These are phyloP conservation scores for Sisyra terminalis DNA, from an alignment of 2,888 invertebrate species.

Conservation along the genomic window DNA sequence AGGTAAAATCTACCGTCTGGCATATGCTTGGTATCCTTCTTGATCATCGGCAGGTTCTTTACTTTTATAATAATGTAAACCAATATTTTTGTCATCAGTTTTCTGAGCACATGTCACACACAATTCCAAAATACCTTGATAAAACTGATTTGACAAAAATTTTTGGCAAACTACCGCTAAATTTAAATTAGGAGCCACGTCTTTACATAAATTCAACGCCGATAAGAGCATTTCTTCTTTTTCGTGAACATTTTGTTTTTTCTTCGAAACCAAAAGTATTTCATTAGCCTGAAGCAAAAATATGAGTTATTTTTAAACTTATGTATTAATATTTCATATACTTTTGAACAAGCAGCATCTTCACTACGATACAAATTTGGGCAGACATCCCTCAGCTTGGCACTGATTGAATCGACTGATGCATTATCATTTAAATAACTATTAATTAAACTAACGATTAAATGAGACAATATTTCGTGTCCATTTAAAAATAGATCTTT, in stretches of 20 bases:
- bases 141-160: slow-evolving; percentile 64
- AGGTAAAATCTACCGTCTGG: slow-evolving; percentile 32
- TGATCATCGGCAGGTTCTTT: slow-evolving; percentile 69
- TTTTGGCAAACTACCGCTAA: slow-evolving; percentile 71
- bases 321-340: slow-evolving; percentile 26
- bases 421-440: slow-evolving; percentile 92
- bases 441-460: slow-evolving; percentile 75
- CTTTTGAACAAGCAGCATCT: slow-evolving; percentile 92
- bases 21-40: slow-evolving; percentile 61
- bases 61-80: slow-evolving; percentile 72
- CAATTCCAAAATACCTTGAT: slow-evolving; percentile 77
- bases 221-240: slow-evolving; percentile 59
- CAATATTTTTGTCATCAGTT: slow-evolving; percentile 79
- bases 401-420: slow-evolving; percentile 81
- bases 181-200: slow-evolving; percentile 76
- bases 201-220: slow-evolving; percentile 72
- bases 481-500: slow-evolving; percentile 65
- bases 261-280: slow-evolving; percentile 66
- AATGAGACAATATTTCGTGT: slow-evolving; percentile 53
- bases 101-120: slow-evolving; percentile 70
- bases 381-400: slow-evolving; percentile 73
- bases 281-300: slow-evolving; percentile 54
- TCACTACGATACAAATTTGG: slow-evolving; percentile 87
- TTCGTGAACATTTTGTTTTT: slow-evolving; percentile 54
- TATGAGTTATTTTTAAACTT: no score